Base-by-base conservation (phyloP, 1,140 invertebrate genomes). In the Drosophila kohkoa region DNA sequence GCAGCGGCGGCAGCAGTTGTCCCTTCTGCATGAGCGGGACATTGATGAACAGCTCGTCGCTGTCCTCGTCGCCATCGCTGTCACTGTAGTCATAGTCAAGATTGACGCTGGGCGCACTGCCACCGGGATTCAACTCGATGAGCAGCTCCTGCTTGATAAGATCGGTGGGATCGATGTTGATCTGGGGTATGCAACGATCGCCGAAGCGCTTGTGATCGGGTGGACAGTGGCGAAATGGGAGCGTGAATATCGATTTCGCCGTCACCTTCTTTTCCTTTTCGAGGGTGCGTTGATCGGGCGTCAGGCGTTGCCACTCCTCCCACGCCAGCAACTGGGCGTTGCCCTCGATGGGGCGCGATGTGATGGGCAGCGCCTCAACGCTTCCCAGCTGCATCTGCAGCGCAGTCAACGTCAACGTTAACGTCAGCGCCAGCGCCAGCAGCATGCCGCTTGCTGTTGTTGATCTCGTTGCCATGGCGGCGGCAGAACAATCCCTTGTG, bases 241-340 rank as follows among this genome's bases (percentile, higher is more conserved):
- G 55, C 7, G 85, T 82, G 52, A 92, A 92, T 79, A 92, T 92
- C 25, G 91, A 92, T 49, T 92, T 92, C 46, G 91, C 90, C 10
- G 88, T 92, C 35, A 92, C 86, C 63, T 92, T 92, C 52, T 92
- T 90, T 30, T 86, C 76, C 75, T 90, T 91, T 49, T 82, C 77
- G 38, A 77, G 67, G 10, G 81, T 79, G n/a, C 79, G 75, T 28
- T 89, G 77, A 35, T 88, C 86, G 5, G 72, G 78, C 1, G 82
- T 78, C 54, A 92, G 52, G 8, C 77, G 76, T n/a, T 91, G 69
- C 89, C 90, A 92, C 7, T 90, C 90, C 51, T 92, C 73, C 91
- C 91, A 92, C 7, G 90, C 91, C 62, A 91, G 59, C n/a, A 89
- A 65, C 72, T 92, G 91, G 1, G 80, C 86, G 20, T 90, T 91